Evolutionary conservation across 2,888 invertebrate genomes (phyloP).

Genomic region (Amphimallon solstitiale): DNA sequence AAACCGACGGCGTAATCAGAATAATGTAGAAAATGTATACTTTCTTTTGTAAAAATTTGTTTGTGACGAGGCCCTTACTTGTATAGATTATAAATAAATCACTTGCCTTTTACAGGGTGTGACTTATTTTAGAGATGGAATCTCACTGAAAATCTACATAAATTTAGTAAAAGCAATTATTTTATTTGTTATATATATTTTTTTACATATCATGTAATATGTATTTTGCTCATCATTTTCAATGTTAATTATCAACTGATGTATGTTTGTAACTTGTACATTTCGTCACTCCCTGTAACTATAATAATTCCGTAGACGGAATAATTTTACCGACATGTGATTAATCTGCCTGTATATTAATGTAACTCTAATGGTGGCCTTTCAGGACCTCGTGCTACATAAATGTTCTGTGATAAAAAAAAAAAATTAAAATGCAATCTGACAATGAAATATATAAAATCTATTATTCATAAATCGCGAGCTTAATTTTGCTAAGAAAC

Average conservation of each 20-base stretch:
- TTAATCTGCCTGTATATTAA: constrained; percentile 27
- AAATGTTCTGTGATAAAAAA: constrained; percentile 38
- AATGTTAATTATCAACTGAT: background rate
- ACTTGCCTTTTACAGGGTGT: background rate
- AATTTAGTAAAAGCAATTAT: background rate
- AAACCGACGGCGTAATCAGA: constrained; percentile 22
- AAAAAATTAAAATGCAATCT: constrained; percentile 32
- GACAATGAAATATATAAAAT: constrained; percentile 12
- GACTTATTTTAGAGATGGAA: constrained; percentile 15
- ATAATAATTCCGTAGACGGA: background rate
- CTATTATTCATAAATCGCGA: constrained; percentile 2
- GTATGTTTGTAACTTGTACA: background rate
- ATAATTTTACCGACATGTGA: constrained; percentile 20
- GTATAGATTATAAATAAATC: constrained; percentile 2
- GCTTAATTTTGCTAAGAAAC: constrained; percentile 35
- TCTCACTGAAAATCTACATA: background rate
- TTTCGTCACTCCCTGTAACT: background rate
- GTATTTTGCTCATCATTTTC: no score
- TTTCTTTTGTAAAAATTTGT: constrained; percentile 7
- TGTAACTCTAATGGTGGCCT: constrained; percentile 37
- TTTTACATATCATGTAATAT: background rate
- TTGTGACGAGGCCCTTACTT: constrained; percentile 37
- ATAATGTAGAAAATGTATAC: background rate
- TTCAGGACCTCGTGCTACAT: constrained; percentile 41
- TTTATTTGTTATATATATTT: background rate